Evolutionary conservation across 2,888 invertebrate species (phyloP).

Genomic region (Drosophila neonasuta): DNA sequence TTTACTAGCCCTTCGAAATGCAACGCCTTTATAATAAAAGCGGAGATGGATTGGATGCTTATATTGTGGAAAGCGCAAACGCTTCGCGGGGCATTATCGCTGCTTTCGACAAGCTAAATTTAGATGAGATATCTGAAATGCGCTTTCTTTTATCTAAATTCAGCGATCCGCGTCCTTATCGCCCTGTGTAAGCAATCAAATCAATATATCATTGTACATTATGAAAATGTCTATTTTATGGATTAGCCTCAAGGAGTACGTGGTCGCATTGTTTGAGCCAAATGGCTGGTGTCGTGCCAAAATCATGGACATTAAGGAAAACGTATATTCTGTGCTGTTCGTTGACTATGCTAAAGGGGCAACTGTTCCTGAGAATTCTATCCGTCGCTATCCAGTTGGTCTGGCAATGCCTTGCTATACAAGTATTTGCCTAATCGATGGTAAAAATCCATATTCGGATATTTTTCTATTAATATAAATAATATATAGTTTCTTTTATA

Average conservation of each 20-base stretch:
- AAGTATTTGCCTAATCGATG: slow-evolving; percentile 55
- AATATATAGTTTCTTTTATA: neutral
- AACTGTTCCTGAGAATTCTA: slow-evolving; percentile 28
- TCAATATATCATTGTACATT: too few species aligned
- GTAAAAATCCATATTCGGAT: slow-evolving; percentile 18
- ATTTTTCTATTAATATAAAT: neutral
- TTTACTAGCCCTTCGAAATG: slow-evolving; percentile 49
- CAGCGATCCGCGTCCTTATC: slow-evolving; percentile 43
- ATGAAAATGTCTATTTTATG: neutral
- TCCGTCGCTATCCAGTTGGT: slow-evolving; percentile 58
- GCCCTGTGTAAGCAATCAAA: slow-evolving; percentile 42
- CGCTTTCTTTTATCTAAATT: slow-evolving; percentile 21
- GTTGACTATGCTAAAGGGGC: slow-evolving; percentile 45
- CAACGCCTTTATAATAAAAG: slow-evolving; percentile 12
- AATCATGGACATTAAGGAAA: slow-evolving; percentile 38
- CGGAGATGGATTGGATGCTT: slow-evolving; percentile 38
- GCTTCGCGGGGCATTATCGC: slow-evolving; percentile 53
- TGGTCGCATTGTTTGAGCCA: slow-evolving; percentile 43
- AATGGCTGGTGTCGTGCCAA: slow-evolving; percentile 50
- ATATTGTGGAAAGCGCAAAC: slow-evolving; percentile 50
- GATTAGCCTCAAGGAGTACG: slow-evolving; percentile 46
- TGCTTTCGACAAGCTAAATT: slow-evolving; percentile 39
- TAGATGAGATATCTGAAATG: slow-evolving; percentile 30
- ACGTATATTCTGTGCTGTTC: slow-evolving; percentile 34
- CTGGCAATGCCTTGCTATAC: slow-evolving; percentile 47